phyloP scores from a whole-genome alignment of 2,797 vertebrate genomes.

The Hydrocynus forskahlii region DNA sequence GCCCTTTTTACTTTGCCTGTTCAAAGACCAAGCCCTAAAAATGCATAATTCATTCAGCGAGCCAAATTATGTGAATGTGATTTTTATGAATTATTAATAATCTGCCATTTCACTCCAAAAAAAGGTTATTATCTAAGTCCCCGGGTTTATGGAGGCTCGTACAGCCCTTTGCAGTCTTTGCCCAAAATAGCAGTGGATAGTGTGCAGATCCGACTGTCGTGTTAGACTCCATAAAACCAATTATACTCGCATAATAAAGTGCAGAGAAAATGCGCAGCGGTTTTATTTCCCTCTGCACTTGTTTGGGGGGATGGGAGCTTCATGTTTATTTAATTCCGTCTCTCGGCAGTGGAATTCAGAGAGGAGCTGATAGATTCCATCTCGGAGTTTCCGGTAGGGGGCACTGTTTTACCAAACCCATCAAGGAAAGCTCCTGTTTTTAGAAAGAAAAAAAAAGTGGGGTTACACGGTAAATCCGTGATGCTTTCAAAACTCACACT shows the following conservation, averaged over 20 bases:
- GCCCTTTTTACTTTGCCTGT: conserved; percentile 44
- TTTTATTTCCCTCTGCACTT: conserved; percentile 3
- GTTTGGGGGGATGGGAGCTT: conserved; percentile 1
- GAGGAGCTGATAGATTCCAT: background rate
- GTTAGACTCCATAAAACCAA: conserved; percentile 10
- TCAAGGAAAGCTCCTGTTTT: conserved; percentile 8
- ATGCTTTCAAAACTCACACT: conserved; percentile 11
- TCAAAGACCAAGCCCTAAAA: conserved; percentile 50
- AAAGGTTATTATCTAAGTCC: conserved; percentile 46
- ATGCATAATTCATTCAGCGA: conserved; percentile 64
- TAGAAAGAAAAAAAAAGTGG: background rate
- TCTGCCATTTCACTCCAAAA: conserved; percentile 51
- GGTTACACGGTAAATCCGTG: conserved; percentile 19
- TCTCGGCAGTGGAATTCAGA: background rate
- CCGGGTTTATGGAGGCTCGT: conserved; percentile 30
- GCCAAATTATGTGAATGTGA: conserved; percentile 61
- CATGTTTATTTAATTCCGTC: conserved; percentile 8
- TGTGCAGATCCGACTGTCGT: conserved; percentile 6
- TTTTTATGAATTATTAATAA: conserved; percentile 68
- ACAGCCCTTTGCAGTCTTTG: background rate
- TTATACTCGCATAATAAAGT: conserved; percentile 2
- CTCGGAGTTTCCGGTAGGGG: conserved; percentile 67
- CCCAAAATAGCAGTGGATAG: conserved; percentile 3
- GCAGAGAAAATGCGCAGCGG: background rate
- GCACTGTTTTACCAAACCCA: conserved; percentile 70